These are phyloP conservation scores for Portunus trituberculatus DNA, from an alignment of 1,140 invertebrate species.

Conservation along the genomic window DNA sequence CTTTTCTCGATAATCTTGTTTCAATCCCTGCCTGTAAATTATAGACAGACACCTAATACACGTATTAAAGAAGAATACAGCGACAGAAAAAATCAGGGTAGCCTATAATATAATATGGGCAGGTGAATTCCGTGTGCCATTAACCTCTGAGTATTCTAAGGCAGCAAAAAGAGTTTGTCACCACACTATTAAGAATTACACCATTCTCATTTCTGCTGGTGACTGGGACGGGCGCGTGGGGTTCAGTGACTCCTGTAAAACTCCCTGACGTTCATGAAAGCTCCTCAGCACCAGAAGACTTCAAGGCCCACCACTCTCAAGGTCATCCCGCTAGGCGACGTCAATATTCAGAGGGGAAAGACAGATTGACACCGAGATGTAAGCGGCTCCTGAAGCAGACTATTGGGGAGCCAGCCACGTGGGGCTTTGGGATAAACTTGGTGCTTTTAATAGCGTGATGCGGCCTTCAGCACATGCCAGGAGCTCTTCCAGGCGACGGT, in stretches of 20 bases:
- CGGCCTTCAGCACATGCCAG: neutral
- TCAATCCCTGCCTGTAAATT: too few species aligned
- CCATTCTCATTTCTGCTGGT: neutral
- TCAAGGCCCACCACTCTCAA: neutral
- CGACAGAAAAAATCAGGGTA: too few species aligned
- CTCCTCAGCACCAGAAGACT: neutral
- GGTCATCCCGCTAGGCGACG: constrained; percentile 6
- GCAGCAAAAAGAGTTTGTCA: neutral
- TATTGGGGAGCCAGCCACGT: neutral
- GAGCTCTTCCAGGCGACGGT: neutral
- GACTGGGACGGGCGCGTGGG: neutral
- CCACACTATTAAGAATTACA: neutral
- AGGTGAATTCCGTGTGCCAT: too few species aligned
- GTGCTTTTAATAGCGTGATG: neutral
- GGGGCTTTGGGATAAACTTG: neutral
- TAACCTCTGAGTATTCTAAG: neutral
- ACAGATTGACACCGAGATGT: constrained; percentile 3
- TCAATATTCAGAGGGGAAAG: constrained; percentile 11
- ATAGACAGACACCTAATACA: too few species aligned
- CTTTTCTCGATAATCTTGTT: too few species aligned
- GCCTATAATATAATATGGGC: too few species aligned
- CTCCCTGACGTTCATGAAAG: neutral
- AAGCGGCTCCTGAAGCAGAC: neutral
- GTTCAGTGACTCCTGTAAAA: neutral
- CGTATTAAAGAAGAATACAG: too few species aligned